Conservation (phyloP, 2,113 vertebrate species). For the Delphinapterus leucas region DNA sequence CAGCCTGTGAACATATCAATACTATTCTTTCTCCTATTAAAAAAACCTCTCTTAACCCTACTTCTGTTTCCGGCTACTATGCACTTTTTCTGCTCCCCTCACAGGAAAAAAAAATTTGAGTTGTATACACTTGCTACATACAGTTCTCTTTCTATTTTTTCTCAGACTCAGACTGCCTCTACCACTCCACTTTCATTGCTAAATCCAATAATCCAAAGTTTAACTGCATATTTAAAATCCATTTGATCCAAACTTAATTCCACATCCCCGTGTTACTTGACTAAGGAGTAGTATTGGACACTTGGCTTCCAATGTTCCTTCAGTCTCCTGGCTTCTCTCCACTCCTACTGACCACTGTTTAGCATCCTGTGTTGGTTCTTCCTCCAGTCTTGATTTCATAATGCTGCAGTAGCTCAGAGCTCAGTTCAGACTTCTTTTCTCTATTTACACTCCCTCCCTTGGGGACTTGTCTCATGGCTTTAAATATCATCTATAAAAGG, state of each 20-base stretch:
- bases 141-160: background rate
- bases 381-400: background rate
- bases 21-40: background rate
- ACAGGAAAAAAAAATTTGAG: background rate
- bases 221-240: background rate
- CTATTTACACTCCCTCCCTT: background rate
- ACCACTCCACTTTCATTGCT: background rate
- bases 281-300: background rate
- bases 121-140: background rate
- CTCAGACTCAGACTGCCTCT: background rate
- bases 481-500: background rate
- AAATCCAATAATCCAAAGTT: background rate
- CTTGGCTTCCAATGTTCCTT: background rate
- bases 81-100: background rate
- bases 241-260: background rate
- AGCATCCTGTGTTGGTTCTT: background rate
- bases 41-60: background rate
- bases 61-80: background rate
- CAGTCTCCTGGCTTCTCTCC: background rate
- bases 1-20: background rate
- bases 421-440: background rate
- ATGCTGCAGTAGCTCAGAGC: background rate
- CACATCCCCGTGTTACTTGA: background rate
- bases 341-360: background rate
- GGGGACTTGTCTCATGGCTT: background rate